Evolutionary conservation across 1,140 invertebrate species (phyloP), one percentile per base, ranked within the genome.

Genomic region (Aphis gossypii): DNA sequence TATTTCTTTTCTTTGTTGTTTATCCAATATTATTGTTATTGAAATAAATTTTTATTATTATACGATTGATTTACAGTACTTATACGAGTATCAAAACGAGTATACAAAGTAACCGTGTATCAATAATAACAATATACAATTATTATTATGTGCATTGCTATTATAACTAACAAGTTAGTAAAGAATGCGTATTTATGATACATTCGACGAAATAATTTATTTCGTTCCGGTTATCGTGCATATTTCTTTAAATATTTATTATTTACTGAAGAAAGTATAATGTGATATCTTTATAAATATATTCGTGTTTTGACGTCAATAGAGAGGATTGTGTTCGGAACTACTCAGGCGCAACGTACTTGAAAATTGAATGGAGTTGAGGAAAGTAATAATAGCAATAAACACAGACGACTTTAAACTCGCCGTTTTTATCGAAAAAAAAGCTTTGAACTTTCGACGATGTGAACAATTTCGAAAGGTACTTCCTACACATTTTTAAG

Each of bases 1-100:
- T 90, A 90, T 91, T 91, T 76, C 91, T 92, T 92, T 92, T 92
- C 91, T 92, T 92, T 92, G 91, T 92, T 92, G 91, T 92, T 92
- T 92, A 92, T 83, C 91, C 68, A 92, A 83, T 83, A 92, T 83
- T 92, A 92, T 92, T 92, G 91, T 92, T 92, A 92, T 92, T 83
- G 68, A 92, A 92, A 92, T 92, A 92, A 83, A 92, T 83, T 92
- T 92, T 92, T 92, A 92, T 92, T 92, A 92, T 92, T 92, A 82
- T 92, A 92, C 21, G n/a, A 89, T 41, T 18, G 86, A 87, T 30
- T 84, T 76, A 68, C 11, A 68, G 8, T 68, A 51, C 14, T 14
- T 51, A 18, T 76, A 76, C 60, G 14, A 76, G 60, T 76, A 76
- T 68, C 60, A 68, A 4, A 68, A 68, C 18, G 60, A n/a, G 30